Base-by-base conservation (phyloP, 2,888 invertebrate species). In the Philopedon plagiatum region DNA sequence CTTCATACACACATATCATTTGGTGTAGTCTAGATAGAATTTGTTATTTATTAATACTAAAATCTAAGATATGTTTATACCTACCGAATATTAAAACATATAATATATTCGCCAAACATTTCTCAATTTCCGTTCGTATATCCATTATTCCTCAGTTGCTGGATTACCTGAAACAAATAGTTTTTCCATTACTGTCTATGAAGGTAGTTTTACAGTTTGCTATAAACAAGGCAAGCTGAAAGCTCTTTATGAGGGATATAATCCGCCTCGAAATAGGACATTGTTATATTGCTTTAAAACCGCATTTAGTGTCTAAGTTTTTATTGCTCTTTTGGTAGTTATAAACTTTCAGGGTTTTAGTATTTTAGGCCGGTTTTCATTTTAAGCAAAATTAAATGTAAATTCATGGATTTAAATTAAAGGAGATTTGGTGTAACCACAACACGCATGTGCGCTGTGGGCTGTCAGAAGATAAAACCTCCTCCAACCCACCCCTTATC, bases 131-230 rank as follows among this genome's bases (percentile, higher is more conserved):
- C 29, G 7, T 15, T 44, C 11, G 26, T 5, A 1, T 44, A 44
- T 44, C 44, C 61, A 61, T 44, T 61, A 29, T 61, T 44, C 44
- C 13, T 18, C 5, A 41, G 9, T 15, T 7, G 37, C 32, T 44
- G 44, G 26, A 61, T 61, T 61, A 61, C 58, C 58, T 58, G 58
- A n/a, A 58, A 58, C 58, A 58, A 58, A 58, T 21, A 58, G 58
- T 58, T 58, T 58, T 58, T n/a, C 58, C 58, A 58, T 39, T 58
- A 58, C 39, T 29, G 56, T 32, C 56, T 26, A 11, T 34, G n/a
- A 34, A 34, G 34, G 34, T 34, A n/a, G 34, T 34, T 34, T 34
- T 2, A 34, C 11, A n/a, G 34, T 34, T 34, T 34, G 34, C 34
- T 34, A 34, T n/a, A 34, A 11, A 34, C 34, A 34, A 11, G 34